Base-by-base conservation (phyloP, 2,888 invertebrate genomes). In the Boloria selene region DNA sequence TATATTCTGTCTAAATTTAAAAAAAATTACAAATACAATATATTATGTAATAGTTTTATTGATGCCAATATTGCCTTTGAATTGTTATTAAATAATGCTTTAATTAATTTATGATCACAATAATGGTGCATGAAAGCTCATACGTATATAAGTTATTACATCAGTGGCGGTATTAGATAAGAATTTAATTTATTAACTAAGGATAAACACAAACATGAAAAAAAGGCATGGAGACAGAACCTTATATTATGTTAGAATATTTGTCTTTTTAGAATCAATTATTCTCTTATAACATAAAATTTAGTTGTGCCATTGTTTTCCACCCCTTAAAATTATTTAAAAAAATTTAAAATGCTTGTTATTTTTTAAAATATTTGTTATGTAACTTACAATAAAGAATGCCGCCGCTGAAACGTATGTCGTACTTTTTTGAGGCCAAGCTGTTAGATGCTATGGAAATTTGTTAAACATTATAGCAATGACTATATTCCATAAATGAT, bases 41-140 rank as follows among this genome's bases (percentile, higher is more conserved):
- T 22, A n/a, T 22, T 59, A 59, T 16, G 47, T 16, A 49, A 55
- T 44, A 42, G 31, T 42, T 44, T 58, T 75, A 68, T 71, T 68
- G n/a, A 78, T 79, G 81, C 82, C 85, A 84, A 80, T 81, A 82
- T 84, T 84, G 85, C 85, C 84, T 85, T 84, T 78, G 74, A 74
- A 73, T 61, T 75, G 31, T 38, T 76, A 74, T 60, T 16, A 54
- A 53, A 49, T 62, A 67, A 61, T 63, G 60, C 69, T 67, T 70
- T 68, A 70, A 71, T 69, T 71, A 38, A 61, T 66, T 70, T 71
- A 60, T 65, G 65, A 62, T 65, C 63, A 45, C 52, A 58, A 67
- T 58, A 38, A 67, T 51, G 61, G 58, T 65, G 68, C 68, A 71
- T 67, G 63, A 73, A 79, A 77, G 74, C 69, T 73, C 76, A 84